A percentile compares a stretch with the other conserved stretches of the same genome.
phyloP scores from a whole-genome alignment of 2,888 invertebrate species.

The Sphaeridia pumilis region DNA sequence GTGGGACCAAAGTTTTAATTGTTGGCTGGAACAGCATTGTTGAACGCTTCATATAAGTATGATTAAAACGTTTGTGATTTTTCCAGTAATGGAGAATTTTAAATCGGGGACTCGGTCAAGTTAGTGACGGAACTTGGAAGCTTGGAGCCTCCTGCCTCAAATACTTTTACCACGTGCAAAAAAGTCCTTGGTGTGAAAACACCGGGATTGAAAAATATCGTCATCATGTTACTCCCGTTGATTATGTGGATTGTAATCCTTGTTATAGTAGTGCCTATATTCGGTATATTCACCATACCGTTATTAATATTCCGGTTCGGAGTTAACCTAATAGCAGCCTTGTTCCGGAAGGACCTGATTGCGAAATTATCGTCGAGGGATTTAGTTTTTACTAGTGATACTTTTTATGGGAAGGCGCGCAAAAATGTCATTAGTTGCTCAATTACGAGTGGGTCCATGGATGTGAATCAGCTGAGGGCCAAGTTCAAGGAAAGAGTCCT shows the following conservation, averaged over 20 bases:
- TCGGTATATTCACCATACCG: constrained; percentile 22
- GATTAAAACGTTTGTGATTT: too few species aligned
- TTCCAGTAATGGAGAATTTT: too few species aligned
- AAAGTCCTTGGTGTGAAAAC: neutral
- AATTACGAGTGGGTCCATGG: constrained; percentile 23
- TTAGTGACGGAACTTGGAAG: too few species aligned
- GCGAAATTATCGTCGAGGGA: constrained; percentile 30
- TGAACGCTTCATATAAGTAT: too few species aligned
- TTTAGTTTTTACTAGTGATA: constrained; percentile 33
- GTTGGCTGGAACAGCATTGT: too few species aligned
- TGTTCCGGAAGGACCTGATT: constrained; percentile 21
- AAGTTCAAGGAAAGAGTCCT: constrained; percentile 18
- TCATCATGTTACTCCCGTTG: constrained; percentile 33
- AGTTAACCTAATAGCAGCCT: constrained; percentile 25
- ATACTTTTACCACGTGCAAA: neutral
- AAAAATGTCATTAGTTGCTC: constrained; percentile 33
- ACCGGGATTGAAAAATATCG: neutral
- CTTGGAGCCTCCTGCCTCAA: too few species aligned
- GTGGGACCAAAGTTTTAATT: too few species aligned
- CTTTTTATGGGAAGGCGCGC: constrained; percentile 29
- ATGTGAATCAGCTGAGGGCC: constrained; percentile 20
- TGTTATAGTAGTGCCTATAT: constrained; percentile 28
- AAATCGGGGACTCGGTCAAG: too few species aligned
- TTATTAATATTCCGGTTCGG: constrained; percentile 27
- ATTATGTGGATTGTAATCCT: constrained; percentile 33